Conservation (phyloP, 2,888 invertebrate genomes). For the Glyphotaelius pellucidus region DNA sequence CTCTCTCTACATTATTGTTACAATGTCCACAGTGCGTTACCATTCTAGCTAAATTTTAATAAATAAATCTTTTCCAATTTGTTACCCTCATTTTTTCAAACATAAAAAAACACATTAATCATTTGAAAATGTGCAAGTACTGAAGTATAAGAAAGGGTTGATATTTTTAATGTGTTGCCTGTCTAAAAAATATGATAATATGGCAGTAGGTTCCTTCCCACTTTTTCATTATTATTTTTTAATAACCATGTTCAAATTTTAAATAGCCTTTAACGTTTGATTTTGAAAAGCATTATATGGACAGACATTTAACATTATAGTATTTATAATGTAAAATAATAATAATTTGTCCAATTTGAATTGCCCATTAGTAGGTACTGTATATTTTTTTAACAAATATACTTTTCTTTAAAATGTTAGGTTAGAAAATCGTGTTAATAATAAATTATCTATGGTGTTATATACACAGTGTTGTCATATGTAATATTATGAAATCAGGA, state of each 20-base stretch:
- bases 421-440: neutral
- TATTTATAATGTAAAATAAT: neutral
- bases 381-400: neutral
- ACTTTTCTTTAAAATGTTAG: neutral
- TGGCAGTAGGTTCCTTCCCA: neutral
- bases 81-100: neutral
- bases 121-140: too few relatives aligned
- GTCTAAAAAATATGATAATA: neutral
- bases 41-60: neutral
- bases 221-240: neutral
- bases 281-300: neutral
- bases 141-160: neutral
- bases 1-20: neutral
- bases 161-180: neutral
- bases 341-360: neutral
- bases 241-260: too few relatives aligned
- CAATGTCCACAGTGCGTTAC: neutral
- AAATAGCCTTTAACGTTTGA: neutral
- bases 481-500: neutral
- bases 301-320: neutral
- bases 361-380: neutral
- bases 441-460: neutral
- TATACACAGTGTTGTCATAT: neutral
- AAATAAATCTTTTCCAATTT: neutral
- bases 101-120: too few relatives aligned